phyloP scores from a whole-genome alignment of 2,797 vertebrate genomes.

The Eurystomus glaucurus region DNA sequence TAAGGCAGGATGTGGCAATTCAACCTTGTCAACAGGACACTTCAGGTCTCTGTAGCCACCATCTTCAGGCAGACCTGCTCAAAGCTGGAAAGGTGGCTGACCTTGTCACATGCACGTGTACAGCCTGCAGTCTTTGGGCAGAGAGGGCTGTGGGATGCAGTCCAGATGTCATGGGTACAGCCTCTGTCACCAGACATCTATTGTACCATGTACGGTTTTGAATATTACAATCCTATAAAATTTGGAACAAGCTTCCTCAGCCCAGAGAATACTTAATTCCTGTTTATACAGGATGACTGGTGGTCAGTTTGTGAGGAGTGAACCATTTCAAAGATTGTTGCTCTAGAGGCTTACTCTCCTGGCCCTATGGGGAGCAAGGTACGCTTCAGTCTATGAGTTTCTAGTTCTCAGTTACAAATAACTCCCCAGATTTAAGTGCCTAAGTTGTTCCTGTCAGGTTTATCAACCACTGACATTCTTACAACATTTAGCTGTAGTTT shows the following conservation, averaged over 20 bases:
- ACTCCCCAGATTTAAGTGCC: neutral
- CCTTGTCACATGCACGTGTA: accelerated
- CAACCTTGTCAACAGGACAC: neutral
- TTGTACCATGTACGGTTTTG: accelerated
- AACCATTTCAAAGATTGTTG: neutral
- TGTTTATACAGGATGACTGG: neutral
- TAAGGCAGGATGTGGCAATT: neutral
- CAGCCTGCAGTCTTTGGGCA: neutral
- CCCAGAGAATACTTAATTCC: neutral
- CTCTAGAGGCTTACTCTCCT: neutral
- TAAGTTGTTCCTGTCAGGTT: neutral
- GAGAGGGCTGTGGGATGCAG: too few relatives aligned
- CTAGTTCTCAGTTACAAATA: neutral
- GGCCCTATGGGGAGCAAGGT: accelerated
- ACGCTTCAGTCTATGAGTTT: neutral
- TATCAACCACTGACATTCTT: neutral
- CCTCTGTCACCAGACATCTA: neutral
- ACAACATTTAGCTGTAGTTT: neutral
- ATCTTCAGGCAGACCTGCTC: neutral
- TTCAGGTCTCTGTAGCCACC: neutral
- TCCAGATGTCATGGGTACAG: accelerated
- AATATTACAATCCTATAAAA: neutral
- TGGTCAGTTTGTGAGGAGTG: neutral
- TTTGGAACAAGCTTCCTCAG: neutral
- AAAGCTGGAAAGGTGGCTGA: neutral